These are phyloP conservation scores for Pipistrellus pipistrellus DNA, from an alignment of 2,797 vertebrate genomes.

Conservation along the genomic window DNA sequence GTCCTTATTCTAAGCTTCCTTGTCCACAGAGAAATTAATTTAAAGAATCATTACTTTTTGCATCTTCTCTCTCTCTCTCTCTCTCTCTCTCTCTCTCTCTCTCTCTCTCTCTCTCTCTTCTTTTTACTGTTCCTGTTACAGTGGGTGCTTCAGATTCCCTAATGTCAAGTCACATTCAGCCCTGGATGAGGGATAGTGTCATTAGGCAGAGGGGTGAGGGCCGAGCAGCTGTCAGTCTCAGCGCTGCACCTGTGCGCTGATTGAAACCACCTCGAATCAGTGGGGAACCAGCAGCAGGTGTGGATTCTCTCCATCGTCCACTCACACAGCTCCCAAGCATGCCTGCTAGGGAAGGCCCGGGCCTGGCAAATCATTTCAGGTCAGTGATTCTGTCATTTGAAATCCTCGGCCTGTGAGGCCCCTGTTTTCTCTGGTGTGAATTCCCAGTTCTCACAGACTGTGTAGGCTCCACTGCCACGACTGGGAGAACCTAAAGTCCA, in stretches of 20 bases:
- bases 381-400: conserved; percentile 78
- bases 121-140: conserved; percentile 49
- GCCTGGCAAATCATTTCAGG: conserved; percentile 72
- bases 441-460: conserved; percentile 42
- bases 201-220: conserved; percentile 79
- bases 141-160: conserved; percentile 76
- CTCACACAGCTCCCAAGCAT: conserved; percentile 73
- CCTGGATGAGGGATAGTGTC: conserved; percentile 81
- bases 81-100: conserved; percentile 57
- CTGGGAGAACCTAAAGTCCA: conserved; percentile 69
- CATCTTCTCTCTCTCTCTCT: conserved; percentile 52
- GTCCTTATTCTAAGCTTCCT: conserved; percentile 75
- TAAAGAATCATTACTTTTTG: conserved; percentile 76
- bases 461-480: conserved; percentile 29
- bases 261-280: conserved; percentile 83
- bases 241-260: conserved; percentile 78
- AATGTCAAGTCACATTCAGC: conserved; percentile 85
- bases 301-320: conserved; percentile 66
- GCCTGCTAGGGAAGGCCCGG: conserved; percentile 82
- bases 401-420: conserved; percentile 74
- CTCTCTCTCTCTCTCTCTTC: neutral
- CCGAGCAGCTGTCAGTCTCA: conserved; percentile 79
- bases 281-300: conserved; percentile 62
- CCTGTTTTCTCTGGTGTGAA: conserved; percentile 76
- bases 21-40: conserved; percentile 82